Evolutionary conservation across 2,113 vertebrate species (phyloP).

Genomic region (Charadrius vociferus): DNA sequence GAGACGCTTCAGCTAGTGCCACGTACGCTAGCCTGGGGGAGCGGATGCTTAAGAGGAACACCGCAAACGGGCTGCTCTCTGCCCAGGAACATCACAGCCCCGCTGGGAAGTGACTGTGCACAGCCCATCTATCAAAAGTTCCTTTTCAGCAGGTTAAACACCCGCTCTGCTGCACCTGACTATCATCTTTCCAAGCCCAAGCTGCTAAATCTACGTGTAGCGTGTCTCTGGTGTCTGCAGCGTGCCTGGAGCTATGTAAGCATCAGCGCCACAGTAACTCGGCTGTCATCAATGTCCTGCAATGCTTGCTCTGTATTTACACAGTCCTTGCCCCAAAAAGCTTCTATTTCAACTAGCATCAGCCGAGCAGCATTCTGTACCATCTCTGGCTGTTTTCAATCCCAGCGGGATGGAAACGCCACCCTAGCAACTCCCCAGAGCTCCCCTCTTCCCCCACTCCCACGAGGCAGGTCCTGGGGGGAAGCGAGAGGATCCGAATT

Average conservation of each 20-base stretch:
- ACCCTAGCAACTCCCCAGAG: background rate
- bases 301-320: accelerated
- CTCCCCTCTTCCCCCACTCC: background rate
- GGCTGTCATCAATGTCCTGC: accelerated
- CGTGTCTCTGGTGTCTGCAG: background rate
- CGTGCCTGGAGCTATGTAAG: accelerated
- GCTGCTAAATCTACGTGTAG: background rate
- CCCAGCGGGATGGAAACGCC: background rate
- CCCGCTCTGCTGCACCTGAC: background rate
- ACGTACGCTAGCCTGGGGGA: accelerated
- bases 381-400: background rate
- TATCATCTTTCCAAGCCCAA: background rate
- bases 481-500: background rate
- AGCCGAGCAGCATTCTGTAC: background rate
- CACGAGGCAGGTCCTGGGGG: background rate
- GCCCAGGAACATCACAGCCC: background rate
- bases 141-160: background rate
- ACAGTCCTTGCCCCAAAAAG: background rate
- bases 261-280: background rate
- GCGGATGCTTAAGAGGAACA: accelerated
- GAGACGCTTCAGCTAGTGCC: accelerated
- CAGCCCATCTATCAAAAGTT: accelerated
- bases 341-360: background rate
- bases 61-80: background rate
- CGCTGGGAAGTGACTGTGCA: accelerated